Percentiles rank a stretch among this genome's conserved stretches.
Conservation (phyloP, 2,888 invertebrate genomes). For the Byasa hedistus region DNA sequence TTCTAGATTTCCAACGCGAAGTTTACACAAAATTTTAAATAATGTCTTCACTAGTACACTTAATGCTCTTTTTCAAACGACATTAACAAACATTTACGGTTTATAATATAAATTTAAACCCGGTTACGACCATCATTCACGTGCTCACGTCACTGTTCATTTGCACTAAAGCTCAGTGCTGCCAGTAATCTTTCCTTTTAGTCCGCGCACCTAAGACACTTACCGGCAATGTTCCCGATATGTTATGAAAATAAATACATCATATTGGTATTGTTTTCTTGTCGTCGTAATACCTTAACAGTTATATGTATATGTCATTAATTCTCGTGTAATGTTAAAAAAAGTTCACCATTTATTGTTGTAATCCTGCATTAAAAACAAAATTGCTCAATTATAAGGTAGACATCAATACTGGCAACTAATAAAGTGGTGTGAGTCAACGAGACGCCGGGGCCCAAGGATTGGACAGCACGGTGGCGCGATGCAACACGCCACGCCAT, state of each 20-base stretch:
- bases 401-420: constrained; percentile 15
- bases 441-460: constrained; percentile 45
- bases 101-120: constrained; percentile 18
- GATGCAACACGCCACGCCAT: constrained; percentile 59
- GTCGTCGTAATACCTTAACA: too few species aligned
- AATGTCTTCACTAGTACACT: neutral
- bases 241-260: too few species aligned
- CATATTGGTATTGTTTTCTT: too few species aligned
- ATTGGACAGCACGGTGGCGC: constrained; percentile 71
- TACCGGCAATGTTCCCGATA: too few species aligned
- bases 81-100: constrained; percentile 4
- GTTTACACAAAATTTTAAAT: neutral
- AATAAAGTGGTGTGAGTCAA: constrained; percentile 30
- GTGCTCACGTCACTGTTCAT: constrained; percentile 29
- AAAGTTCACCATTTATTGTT: too few species aligned
- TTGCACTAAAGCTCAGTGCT: constrained; percentile 10
- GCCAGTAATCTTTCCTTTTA: constrained; percentile 6
- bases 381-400: constrained; percentile 8
- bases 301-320: too few species aligned
- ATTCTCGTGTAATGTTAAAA: too few species aligned
- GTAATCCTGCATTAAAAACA: neutral
- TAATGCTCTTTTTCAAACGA: constrained; percentile 1
- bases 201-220: neutral
- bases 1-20: neutral
- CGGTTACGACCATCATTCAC: constrained; percentile 27